Conservation (phyloP, 2,888 invertebrate genomes). For the Caenorhabditis drosophilae region DNA sequence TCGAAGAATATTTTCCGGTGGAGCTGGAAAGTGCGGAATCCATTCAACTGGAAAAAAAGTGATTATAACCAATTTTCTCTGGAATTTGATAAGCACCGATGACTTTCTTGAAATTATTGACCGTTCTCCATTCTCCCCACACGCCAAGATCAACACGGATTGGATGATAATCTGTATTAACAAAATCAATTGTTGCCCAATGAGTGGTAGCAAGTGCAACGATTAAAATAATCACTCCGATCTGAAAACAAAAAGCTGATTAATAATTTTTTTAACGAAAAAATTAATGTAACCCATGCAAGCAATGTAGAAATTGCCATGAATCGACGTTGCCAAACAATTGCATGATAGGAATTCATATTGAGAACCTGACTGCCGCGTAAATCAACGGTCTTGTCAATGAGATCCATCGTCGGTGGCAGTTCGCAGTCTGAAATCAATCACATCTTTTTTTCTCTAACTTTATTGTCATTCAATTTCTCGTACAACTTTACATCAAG, state of each 20-base stretch:
- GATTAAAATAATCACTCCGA: slow-evolving; percentile 52
- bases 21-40: slow-evolving; percentile 67
- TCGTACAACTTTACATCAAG: neutral
- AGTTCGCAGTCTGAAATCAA: slow-evolving; percentile 32
- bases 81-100: neutral
- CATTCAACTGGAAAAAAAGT: slow-evolving; percentile 60
- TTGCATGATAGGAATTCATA: slow-evolving; percentile 55
- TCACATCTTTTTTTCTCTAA: slow-evolving; percentile 30
- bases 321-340: slow-evolving; percentile 55
- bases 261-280: too few species aligned
- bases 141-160: slow-evolving; percentile 61
- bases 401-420: slow-evolving; percentile 53
- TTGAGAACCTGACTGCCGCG: slow-evolving; percentile 61
- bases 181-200: slow-evolving; percentile 61
- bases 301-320: slow-evolving; percentile 41
- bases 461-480: slow-evolving; percentile 1
- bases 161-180: slow-evolving; percentile 55
- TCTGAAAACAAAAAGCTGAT: slow-evolving; percentile 36
- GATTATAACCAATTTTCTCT: neutral
- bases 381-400: slow-evolving; percentile 64
- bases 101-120: slow-evolving; percentile 27
- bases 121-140: slow-evolving; percentile 65
- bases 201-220: slow-evolving; percentile 59
- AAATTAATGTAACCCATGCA: slow-evolving; percentile 39
- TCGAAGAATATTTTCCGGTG: slow-evolving; percentile 59